Evolutionary conservation across 2,888 invertebrate species (phyloP), one percentile per base, ranked within the genome.

Genomic region (Drosophila neotestacea): DNA sequence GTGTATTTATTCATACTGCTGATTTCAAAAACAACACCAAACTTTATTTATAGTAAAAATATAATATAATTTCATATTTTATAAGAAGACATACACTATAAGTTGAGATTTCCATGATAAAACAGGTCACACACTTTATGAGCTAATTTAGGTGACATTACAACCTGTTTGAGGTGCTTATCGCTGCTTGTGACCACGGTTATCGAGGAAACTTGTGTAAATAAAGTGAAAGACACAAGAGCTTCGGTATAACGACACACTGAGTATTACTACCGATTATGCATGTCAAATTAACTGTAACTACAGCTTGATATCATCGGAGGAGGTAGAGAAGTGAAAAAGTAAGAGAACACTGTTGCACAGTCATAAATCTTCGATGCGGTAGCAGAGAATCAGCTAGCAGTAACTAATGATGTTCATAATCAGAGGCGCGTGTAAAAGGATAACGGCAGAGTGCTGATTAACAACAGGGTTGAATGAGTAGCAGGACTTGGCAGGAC

Each of bases 401-500:
- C 71, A 64, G 80, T 85, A 88, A 80, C 86, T 83, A 88, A 88
- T 88, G 84, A 85, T 88, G 84, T 80, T 86, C 81, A 88, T 83
- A 83, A 88, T 83, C 81, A 80, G 80, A 88, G 86, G 74, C 73
- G 86, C 88, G 85, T 82, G 88, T 85, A 85, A 77, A 88, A 82
- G 83, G 83, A 83, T 82, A 85, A 77, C 83, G 77, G 73, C 69
- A 55, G 65, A 79, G 66, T 55, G 70, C 70, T 88, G 85, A 83
- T 83, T 88, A 79, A 77, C 82, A 74, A 56, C 67, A 42, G 47
- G 32, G 44, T 54, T n/a, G 60, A 47, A 11, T 27, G 38, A 28
- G 27, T 22, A 4, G 7, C 36, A 22, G 42, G 42, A 27, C 13
- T 1, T 4, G 34, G 4, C n/a, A 6, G 55, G 10, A 22, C 22